Conservation (phyloP, 2,797 vertebrate genomes). For the Setipinna tenuifilis region DNA sequence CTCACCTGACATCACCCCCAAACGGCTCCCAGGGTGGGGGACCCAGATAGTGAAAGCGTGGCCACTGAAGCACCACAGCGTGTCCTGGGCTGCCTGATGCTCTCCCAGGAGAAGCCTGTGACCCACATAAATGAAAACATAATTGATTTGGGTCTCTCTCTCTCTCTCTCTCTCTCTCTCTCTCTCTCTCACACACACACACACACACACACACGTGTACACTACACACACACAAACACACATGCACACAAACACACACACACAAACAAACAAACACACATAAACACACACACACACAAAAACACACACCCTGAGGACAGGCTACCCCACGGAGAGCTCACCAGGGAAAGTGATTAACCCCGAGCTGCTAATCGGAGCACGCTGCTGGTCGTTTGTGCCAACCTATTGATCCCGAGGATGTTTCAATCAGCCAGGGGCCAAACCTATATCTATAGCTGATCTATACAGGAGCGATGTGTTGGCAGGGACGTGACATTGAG, state of each 20-base stretch:
- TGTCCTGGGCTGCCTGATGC: no score
- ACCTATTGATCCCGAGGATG: not conserved
- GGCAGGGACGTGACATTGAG: not conserved
- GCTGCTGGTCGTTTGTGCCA: not conserved
- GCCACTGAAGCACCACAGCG: no score
- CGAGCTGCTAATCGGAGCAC: not conserved
- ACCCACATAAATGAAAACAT: no score
- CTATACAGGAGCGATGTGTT: not conserved
- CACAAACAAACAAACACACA: slow-evolving; percentile 29
- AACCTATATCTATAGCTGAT: not conserved
- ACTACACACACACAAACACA: no score
- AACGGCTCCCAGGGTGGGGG: no score
- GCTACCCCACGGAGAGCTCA: not conserved
- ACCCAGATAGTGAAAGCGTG: not conserved
- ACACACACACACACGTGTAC: no score
- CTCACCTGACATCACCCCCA: no score
- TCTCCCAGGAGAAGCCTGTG: no score
- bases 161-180: slow-evolving; percentile 47
- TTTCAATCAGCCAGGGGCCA: not conserved
- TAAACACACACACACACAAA: slow-evolving; percentile 27
- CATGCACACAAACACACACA: slow-evolving; percentile 30
- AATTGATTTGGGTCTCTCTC: no score
- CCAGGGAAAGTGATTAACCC: not conserved
- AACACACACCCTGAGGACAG: no score
- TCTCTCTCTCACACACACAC: no score